These are phyloP conservation scores for Yponomeuta plumbellus DNA, from an alignment of 2,888 invertebrate genomes.

Conservation along the genomic window DNA sequence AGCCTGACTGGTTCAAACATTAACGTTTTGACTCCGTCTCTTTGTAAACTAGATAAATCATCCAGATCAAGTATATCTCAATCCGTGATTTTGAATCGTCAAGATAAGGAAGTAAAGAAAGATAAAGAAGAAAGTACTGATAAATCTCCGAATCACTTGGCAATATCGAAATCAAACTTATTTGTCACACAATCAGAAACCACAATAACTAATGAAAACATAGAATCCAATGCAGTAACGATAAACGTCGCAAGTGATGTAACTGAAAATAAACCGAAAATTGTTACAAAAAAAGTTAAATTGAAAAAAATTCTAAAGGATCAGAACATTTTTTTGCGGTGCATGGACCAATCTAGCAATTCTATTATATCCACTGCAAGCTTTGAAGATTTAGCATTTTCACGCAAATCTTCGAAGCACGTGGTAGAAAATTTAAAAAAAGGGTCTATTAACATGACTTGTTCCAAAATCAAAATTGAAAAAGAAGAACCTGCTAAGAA, in stretches of 20 bases:
- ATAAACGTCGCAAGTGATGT: too few species aligned
- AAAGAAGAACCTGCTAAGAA: too few species aligned
- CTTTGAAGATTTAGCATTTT: background rate
- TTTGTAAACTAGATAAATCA: background rate
- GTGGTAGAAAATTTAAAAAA: background rate
- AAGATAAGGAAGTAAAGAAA: background rate
- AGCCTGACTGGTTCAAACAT: background rate
- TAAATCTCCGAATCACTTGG: background rate
- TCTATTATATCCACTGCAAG: background rate
- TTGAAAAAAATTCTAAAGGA: background rate
- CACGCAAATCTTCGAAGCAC: background rate
- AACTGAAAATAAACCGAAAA: background rate
- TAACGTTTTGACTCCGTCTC: background rate
- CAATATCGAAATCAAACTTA: background rate
- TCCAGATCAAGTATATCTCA: background rate
- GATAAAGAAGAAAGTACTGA: background rate
- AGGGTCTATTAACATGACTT: background rate
- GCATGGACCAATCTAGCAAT: background rate
- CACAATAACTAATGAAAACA: too few species aligned
- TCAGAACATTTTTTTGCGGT: background rate
- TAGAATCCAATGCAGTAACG: too few species aligned
- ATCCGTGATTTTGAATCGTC: background rate
- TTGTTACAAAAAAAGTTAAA: background rate
- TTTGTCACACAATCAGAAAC: background rate
- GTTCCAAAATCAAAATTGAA: too few species aligned